Evolutionary conservation across 2,888 invertebrate species (phyloP), one percentile per base, ranked within the genome.

Genomic region (Eumacrocentrus americanus): DNA sequence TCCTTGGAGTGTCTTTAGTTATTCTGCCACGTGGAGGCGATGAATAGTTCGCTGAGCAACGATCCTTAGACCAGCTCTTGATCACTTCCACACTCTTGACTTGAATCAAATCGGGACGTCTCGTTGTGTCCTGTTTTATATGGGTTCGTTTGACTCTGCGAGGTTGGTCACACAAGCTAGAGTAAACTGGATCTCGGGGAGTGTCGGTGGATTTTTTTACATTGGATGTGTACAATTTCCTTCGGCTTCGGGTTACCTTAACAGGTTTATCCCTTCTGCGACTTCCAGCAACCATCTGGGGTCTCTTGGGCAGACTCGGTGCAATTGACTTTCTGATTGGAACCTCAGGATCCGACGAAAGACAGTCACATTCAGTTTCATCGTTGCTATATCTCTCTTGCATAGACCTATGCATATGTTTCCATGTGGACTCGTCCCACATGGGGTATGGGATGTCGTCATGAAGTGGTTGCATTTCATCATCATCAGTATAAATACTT

Each of bases 81-180:
- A 64, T 52, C 14, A 65, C 58, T 20, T 68, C 64, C n/a, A 68
- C 58, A 60, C 65, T 67, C 38, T 62, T 65, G 20, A 65, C 67
- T 29, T 65, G 58, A 37, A 59, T 64, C 7, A 53, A 40, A 3
- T 61, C 58, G 34, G 62, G 63, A 37, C 9, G 48, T 53, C 58
- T 53, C 44, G 44, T 52, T 6, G 61, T 59, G 53, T 61, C 48
- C 51, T 58, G 38, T 38, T 58, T 59, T 2, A 54, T 62, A 40
- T 59, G 60, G 18, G 57, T 56, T 40, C 29, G 60, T 47, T 65
- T 63, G 14, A 55, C 51, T 9, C 47, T 50, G 37, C 62, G 48
- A 2, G 62, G 47, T 12, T 57, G 58, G 7, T 47, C 58, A 9
- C 55, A 50, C 50, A 37, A 9, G 4, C 37, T 60, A 7, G 18